Conservation (phyloP, 1,140 invertebrate genomes). For the Chionoecetes opilio region DNA sequence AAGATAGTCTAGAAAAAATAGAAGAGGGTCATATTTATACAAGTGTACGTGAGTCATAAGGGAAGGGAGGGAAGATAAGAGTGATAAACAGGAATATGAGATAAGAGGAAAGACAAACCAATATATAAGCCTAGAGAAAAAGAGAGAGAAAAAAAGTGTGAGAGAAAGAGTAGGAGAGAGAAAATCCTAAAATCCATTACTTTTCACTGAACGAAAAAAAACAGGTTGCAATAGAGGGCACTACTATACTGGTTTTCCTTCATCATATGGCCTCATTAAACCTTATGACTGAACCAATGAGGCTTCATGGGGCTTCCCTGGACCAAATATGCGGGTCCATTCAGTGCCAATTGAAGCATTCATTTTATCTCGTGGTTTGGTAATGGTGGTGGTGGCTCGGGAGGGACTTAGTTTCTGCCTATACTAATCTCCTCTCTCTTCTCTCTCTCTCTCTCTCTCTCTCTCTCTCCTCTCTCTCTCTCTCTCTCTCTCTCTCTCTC, state of each 20-base stretch:
- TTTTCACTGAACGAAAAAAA: not conserved
- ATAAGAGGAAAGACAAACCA: not conserved
- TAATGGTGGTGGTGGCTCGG: not conserved
- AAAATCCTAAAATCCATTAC: not conserved
- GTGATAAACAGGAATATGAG: too few relatives aligned
- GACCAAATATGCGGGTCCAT: slow-evolving; percentile 17
- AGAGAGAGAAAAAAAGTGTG: too few relatives aligned
- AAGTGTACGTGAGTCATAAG: too few relatives aligned
- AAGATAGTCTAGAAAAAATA: too few relatives aligned
- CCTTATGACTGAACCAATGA: slow-evolving; percentile 28
- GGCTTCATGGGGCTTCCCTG: slow-evolving; percentile 12
- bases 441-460: not conserved
- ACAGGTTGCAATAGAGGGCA: not conserved
- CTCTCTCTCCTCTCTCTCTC: not conserved
- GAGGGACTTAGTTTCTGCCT: not conserved
- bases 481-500: not conserved
- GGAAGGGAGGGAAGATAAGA: too few relatives aligned
- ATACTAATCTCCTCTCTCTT: not conserved
- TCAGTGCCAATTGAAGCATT: slow-evolving; percentile 25
- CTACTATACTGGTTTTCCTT: not conserved
- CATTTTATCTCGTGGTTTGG: slow-evolving; percentile 17
- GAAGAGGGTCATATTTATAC: too few relatives aligned
- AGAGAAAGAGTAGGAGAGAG: not conserved
- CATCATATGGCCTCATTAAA: slow-evolving; percentile 20
- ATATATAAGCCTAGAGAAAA: not conserved